These are phyloP conservation scores for Terebella lapidaria DNA, from an alignment of 2,888 invertebrate species.

Conservation along the genomic window DNA sequence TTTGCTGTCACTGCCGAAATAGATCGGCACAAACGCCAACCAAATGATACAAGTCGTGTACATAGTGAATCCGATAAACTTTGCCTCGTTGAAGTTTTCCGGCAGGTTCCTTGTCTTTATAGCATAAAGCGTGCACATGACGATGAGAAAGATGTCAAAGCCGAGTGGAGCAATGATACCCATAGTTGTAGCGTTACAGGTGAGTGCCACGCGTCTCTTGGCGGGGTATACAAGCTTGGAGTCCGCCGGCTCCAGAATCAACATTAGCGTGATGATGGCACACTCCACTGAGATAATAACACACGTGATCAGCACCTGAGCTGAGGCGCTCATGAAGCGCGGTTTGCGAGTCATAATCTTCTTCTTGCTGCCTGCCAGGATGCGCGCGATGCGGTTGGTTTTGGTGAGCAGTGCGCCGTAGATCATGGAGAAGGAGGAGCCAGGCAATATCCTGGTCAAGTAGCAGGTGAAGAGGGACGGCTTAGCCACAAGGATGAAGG, in stretches of 20 bases:
- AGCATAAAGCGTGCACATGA: conserved; percentile 89
- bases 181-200: conserved; percentile 62
- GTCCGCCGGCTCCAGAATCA: conserved; percentile 62
- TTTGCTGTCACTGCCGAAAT: conserved; percentile 73
- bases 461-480: conserved; percentile 76
- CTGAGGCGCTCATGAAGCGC: conserved; percentile 67
- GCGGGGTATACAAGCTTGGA: conserved; percentile 54
- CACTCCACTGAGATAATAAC: conserved; percentile 85
- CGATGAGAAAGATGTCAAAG: conserved; percentile 68
- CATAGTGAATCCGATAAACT: conserved; percentile 89
- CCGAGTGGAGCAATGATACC: conserved; percentile 73
- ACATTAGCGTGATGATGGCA: conserved; percentile 62
- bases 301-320: conserved; percentile 70
- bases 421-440: conserved; percentile 93
- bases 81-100: conserved; percentile 85
- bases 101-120: conserved; percentile 77
- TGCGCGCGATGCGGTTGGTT: conserved; percentile 92
- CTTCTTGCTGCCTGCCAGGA: conserved; percentile 93
- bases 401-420: conserved; percentile 95
- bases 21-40: conserved; percentile 95
- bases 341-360: conserved; percentile 84
- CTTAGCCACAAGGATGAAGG: conserved; percentile 80
- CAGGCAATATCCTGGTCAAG: conserved; percentile 85
- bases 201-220: conserved; percentile 58
- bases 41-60: conserved; percentile 97